Evolutionary conservation across 2,888 invertebrate genomes (phyloP).

Genomic region (Arctia plantaginis): DNA sequence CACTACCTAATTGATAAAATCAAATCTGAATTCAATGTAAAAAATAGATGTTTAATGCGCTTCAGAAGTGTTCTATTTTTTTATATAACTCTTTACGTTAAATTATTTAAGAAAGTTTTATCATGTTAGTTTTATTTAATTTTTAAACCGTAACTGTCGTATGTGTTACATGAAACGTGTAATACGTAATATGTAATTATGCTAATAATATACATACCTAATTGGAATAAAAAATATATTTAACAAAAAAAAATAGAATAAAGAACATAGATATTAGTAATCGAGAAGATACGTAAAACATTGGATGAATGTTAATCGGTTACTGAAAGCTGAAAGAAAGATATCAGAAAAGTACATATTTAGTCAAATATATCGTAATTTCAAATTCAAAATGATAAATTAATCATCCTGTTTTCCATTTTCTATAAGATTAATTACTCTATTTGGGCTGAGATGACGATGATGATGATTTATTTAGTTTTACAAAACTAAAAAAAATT

Average conservation of each 20-base stretch:
- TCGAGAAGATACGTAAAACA: background rate
- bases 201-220: background rate
- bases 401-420: no score
- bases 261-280: background rate
- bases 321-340: background rate
- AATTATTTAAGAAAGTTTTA: conserved; percentile 1
- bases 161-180: background rate
- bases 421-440: no score
- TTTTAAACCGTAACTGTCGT: background rate
- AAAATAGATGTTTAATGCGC: background rate
- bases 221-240: background rate
- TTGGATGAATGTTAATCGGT: background rate
- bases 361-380: no score
- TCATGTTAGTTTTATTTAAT: background rate
- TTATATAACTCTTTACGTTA: background rate
- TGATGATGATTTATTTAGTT: no score
- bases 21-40: background rate
- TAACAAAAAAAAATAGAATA: background rate
- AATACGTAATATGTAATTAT: background rate
- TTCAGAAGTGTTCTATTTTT: background rate
- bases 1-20: background rate
- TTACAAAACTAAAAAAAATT: no score
- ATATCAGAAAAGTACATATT: no score
- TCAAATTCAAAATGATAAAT: no score
- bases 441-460: no score